Conservation (phyloP, 2,888 invertebrate species). For the Melanchra persicariae region DNA sequence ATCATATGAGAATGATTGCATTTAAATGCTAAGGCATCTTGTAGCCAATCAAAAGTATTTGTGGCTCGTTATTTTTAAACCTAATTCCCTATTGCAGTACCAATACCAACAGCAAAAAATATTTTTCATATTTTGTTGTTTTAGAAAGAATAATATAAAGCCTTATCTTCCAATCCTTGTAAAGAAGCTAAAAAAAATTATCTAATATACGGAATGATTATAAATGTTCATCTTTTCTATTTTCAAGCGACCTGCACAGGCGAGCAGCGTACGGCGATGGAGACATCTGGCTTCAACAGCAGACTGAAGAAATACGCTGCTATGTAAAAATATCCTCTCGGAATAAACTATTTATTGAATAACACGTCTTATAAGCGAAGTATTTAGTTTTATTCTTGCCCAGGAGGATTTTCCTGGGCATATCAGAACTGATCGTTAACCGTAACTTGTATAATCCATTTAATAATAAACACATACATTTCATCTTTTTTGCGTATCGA, state of each 20-base stretch:
- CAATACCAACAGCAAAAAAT: too few species aligned
- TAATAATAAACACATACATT: too few species aligned
- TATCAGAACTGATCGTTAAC: not conserved
- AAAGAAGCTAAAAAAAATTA: too few species aligned
- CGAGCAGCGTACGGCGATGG: constrained; percentile 80
- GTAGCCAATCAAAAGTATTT: too few species aligned
- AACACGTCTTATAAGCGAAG: not conserved
- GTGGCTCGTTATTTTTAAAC: too few species aligned
- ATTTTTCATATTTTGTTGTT: too few species aligned
- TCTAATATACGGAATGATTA: too few species aligned
- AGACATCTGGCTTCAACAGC: constrained; percentile 75
- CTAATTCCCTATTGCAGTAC: too few species aligned
- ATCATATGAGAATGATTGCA: not conserved
- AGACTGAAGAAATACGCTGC: constrained; percentile 74
- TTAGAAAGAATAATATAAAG: too few species aligned
- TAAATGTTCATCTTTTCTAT: not conserved
- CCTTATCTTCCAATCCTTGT: too few species aligned
- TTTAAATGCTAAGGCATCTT: not conserved
- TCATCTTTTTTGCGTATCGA: too few species aligned
- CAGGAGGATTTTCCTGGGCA: too few species aligned
- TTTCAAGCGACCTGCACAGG: constrained; percentile 85
- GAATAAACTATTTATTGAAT: constrained; percentile 34
- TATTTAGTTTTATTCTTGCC: constrained; percentile 15
- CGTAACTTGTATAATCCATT: not conserved
- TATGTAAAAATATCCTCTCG: constrained; percentile 52